These are phyloP conservation scores for Cephonodes hylas DNA, from an alignment of 2,888 invertebrate species.

Conservation along the genomic window DNA sequence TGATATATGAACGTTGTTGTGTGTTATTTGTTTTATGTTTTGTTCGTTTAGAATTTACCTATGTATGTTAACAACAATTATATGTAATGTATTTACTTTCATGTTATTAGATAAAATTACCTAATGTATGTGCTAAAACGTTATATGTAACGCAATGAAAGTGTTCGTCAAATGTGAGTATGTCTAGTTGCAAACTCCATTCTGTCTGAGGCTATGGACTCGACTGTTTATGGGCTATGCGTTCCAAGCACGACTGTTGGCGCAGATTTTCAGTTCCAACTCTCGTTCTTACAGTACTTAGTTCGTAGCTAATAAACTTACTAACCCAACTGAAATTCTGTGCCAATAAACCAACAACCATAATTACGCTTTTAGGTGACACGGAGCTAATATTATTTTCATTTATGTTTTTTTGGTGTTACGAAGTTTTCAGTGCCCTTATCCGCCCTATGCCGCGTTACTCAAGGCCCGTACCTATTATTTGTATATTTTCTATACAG, in stretches of 20 bases:
- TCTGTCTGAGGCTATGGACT: slow-evolving; percentile 59
- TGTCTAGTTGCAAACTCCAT: slow-evolving; percentile 71
- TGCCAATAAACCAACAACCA: slow-evolving; percentile 57
- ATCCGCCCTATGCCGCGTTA: slow-evolving; percentile 75
- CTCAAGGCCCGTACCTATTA: slow-evolving; percentile 67
- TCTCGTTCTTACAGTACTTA: not conserved
- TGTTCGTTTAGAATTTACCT: slow-evolving; percentile 57
- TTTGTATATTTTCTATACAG: slow-evolving; percentile 53
- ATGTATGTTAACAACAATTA: slow-evolving; percentile 43
- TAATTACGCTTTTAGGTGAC: slow-evolving; percentile 77
- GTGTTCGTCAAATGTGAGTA: slow-evolving; percentile 72
- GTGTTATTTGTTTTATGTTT: slow-evolving; percentile 44
- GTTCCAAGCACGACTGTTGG: slow-evolving; percentile 63
- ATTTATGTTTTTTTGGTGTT: slow-evolving; percentile 66
- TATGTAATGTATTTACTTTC: slow-evolving; percentile 64
- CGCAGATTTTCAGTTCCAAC: slow-evolving; percentile 52
- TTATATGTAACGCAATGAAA: slow-evolving; percentile 79
- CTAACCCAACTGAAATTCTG: slow-evolving; percentile 53
- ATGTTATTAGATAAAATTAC: slow-evolving; percentile 67
- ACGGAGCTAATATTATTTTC: slow-evolving; percentile 74
- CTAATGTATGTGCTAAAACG: slow-evolving; percentile 74
- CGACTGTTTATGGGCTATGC: slow-evolving; percentile 61
- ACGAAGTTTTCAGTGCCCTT: slow-evolving; percentile 62
- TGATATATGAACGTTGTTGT: slow-evolving; percentile 59
- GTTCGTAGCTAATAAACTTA: not conserved